phyloP scores from a whole-genome alignment of 2,888 invertebrate genomes.

The Capitulum mitella region DNA sequence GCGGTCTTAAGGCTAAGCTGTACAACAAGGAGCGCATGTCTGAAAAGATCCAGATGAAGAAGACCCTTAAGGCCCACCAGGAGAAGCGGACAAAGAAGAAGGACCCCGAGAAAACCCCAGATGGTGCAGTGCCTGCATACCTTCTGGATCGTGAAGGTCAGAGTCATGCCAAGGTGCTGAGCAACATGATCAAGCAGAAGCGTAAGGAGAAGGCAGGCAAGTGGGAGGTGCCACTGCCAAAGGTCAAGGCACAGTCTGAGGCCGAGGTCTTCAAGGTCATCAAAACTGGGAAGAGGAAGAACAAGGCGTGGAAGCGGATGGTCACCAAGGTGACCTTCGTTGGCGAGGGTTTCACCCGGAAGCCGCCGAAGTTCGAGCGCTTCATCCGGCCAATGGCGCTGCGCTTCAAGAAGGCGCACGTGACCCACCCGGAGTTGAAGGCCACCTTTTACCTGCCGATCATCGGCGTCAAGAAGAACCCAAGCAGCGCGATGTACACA shows the following conservation, averaged over 20 bases:
- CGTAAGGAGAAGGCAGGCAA: slow-evolving; percentile 99
- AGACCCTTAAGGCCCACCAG: slow-evolving; percentile 95
- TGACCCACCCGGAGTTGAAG: slow-evolving; percentile 97
- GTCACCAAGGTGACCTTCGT: slow-evolving; percentile 98
- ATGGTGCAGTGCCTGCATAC: slow-evolving; percentile 91
- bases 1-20: slow-evolving; percentile 95
- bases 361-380: slow-evolving; percentile 97
- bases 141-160: slow-evolving; percentile 95
- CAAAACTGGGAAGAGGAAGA: slow-evolving; percentile 79
- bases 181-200: slow-evolving; percentile 99
- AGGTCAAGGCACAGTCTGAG: slow-evolving; percentile 93
- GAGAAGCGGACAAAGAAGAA: slow-evolving; percentile 83
- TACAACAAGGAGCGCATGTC: slow-evolving; percentile 93
- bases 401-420: slow-evolving; percentile 94
- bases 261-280: slow-evolving; percentile 93
- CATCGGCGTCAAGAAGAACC: slow-evolving; percentile 98
- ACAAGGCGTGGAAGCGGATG: slow-evolving; percentile 99
- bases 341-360: slow-evolving; percentile 95
- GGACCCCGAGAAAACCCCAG: slow-evolving; percentile 66
- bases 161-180: slow-evolving; percentile 85
- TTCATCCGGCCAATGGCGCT: slow-evolving; percentile 97
- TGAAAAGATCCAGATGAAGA: slow-evolving; percentile 99
- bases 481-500: slow-evolving; percentile 94
- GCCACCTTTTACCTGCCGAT: slow-evolving; percentile 96
- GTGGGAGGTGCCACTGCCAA: slow-evolving; percentile 99